These are phyloP conservation scores for Gibbula magus DNA, from an alignment of 2,888 invertebrate genomes.

Conservation along the genomic window DNA sequence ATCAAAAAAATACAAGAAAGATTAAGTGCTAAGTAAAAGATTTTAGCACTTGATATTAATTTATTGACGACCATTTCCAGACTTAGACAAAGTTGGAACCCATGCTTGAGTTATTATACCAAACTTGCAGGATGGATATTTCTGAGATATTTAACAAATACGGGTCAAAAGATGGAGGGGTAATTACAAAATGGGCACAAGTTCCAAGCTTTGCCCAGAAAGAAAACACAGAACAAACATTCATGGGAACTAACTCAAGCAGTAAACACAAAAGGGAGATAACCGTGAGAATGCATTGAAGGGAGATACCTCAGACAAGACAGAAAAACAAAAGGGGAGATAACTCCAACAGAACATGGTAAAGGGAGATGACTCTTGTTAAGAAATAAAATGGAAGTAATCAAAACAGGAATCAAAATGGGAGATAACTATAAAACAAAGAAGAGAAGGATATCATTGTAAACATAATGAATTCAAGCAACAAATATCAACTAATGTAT, in stretches of 20 bases:
- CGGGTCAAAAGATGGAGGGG: background rate
- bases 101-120: constrained; percentile 37
- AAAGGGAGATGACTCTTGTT: no score
- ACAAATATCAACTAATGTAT: no score
- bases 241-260: constrained; percentile 1
- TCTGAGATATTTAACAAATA: background rate
- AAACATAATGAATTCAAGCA: no score
- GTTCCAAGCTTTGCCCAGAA: constrained; percentile 34
- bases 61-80: background rate
- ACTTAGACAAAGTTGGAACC: constrained; percentile 65
- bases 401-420: no score
- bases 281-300: no score
- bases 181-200: constrained; percentile 27
- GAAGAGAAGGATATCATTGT: no score
- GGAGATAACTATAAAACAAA: no score
- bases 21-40: background rate
- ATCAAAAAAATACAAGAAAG: constrained; percentile 15
- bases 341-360: no score
- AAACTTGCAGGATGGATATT: constrained; percentile 14
- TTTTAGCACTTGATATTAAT: background rate
- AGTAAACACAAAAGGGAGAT: background rate
- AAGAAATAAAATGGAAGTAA: no score
- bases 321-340: no score
- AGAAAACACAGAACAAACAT: background rate
- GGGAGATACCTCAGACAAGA: no score